These are phyloP conservation scores for Rhimphoctona megacephalus DNA, from an alignment of 2,888 invertebrate species.

Conservation along the genomic window DNA sequence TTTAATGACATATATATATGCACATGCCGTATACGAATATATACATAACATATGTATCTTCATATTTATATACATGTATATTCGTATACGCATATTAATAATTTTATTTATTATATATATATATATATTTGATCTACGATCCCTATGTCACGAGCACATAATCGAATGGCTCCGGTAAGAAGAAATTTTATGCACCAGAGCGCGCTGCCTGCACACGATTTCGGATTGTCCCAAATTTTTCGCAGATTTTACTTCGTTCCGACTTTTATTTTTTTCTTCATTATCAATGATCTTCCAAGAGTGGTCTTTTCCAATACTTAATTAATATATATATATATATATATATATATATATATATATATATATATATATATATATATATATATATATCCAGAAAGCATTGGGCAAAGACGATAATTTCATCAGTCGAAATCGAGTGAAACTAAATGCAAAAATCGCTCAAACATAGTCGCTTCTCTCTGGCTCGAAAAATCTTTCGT, in stretches of 20 bases:
- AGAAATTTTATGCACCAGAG: slow-evolving; percentile 56
- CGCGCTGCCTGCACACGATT: slow-evolving; percentile 64
- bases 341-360: no score
- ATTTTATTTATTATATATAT: slow-evolving; percentile 51
- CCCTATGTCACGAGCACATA: slow-evolving; percentile 55
- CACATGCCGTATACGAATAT: slow-evolving; percentile 61
- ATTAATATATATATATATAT: not conserved
- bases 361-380: not conserved
- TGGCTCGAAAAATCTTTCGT: slow-evolving; percentile 39
- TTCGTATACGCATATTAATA: slow-evolving; percentile 65
- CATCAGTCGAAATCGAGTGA: slow-evolving; percentile 36
- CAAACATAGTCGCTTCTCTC: slow-evolving; percentile 18
- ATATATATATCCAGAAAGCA: not conserved
- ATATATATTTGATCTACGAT: slow-evolving; percentile 52
- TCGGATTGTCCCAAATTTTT: slow-evolving; percentile 67
- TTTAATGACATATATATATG: slow-evolving; percentile 71
- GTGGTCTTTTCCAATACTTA: slow-evolving; percentile 20
- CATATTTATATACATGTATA: slow-evolving; percentile 63
- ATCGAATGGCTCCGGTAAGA: slow-evolving; percentile 63
- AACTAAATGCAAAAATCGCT: slow-evolving; percentile 41
- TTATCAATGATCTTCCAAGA: not conserved
- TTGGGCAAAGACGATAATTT: slow-evolving; percentile 30
- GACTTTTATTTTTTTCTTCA: not conserved
- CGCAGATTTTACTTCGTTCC: slow-evolving; percentile 1
- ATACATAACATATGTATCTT: slow-evolving; percentile 67